Percentiles rank a stretch among this genome's conserved stretches.
These are phyloP conservation scores for Agapostemon virescens DNA, from an alignment of 2,888 invertebrate genomes.

Conservation along the genomic window DNA sequence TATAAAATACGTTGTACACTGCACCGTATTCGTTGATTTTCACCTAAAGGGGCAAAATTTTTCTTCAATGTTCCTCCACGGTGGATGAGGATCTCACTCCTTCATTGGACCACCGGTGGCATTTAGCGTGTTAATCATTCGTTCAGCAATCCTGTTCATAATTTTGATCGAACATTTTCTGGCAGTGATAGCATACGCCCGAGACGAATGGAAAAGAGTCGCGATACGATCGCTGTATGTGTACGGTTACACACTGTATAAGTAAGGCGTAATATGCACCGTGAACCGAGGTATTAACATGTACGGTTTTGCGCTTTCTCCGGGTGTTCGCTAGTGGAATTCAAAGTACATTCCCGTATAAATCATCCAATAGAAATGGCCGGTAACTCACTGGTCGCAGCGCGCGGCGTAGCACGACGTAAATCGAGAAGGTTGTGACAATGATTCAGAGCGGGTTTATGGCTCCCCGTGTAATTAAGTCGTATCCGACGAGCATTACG, in stretches of 20 bases:
- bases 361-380: slow-evolving; percentile 72
- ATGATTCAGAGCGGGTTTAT: slow-evolving; percentile 74
- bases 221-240: slow-evolving; percentile 29
- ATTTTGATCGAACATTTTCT: background rate
- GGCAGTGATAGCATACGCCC: background rate
- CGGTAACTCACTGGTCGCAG: slow-evolving; percentile 71
- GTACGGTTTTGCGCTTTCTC: slow-evolving; percentile 51
- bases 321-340: slow-evolving; percentile 64
- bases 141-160: background rate
- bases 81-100: too few relatives aligned
- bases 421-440: slow-evolving; percentile 73
- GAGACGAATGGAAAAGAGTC: slow-evolving; percentile 11
- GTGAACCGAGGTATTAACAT: slow-evolving; percentile 66
- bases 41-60: too few relatives aligned
- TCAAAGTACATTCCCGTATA: slow-evolving; percentile 72
- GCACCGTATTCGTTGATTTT: too few relatives aligned
- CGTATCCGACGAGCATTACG: slow-evolving; percentile 62
- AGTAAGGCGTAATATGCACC: slow-evolving; percentile 66
- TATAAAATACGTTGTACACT: too few relatives aligned
- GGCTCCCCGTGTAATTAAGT: slow-evolving; percentile 73
- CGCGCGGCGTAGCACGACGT: slow-evolving; percentile 55
- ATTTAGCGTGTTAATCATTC: too few relatives aligned
- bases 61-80: too few relatives aligned
- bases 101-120: too few relatives aligned
- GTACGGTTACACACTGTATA: slow-evolving; percentile 55